A percentile compares a stretch with the other conserved stretches of the same genome.
phyloP scores from a whole-genome alignment of 2,888 invertebrate species.

The Altica lythri region DNA sequence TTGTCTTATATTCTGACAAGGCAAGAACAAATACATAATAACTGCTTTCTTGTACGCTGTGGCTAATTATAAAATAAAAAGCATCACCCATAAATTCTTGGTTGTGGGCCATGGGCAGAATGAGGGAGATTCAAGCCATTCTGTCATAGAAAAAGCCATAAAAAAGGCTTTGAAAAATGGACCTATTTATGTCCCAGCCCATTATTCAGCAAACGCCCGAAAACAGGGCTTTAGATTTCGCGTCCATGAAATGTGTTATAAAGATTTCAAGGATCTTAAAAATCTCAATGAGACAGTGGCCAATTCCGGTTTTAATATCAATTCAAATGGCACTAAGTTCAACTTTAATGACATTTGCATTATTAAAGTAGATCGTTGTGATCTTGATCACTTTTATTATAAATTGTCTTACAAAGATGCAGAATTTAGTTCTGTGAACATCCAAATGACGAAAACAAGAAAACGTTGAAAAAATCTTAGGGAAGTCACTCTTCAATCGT shows the following conservation, averaged over 20 bases:
- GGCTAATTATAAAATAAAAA: constrained; percentile 15
- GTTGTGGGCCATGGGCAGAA: constrained; percentile 12
- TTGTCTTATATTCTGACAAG: constrained; percentile 24
- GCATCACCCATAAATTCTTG: constrained; percentile 15
- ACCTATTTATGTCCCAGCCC: constrained; percentile 18
- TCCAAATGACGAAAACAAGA: too few species aligned
- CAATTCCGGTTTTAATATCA: constrained; percentile 11
- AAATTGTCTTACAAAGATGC: constrained; percentile 15
- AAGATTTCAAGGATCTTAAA: constrained; percentile 10
- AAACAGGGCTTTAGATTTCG: not conserved
- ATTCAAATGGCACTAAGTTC: constrained; percentile 15
- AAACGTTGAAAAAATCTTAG: too few species aligned
- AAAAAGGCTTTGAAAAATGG: constrained; percentile 16
- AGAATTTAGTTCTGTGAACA: constrained; percentile 12
- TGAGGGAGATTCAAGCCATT: constrained; percentile 16
- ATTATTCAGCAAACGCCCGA: constrained; percentile 4
- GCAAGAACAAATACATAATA: constrained; percentile 17
- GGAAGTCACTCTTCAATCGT: too few species aligned
- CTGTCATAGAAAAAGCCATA: constrained; percentile 21
- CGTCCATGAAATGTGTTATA: constrained; percentile 14
- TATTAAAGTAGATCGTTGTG: constrained; percentile 8
- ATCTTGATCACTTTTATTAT: constrained; percentile 14
- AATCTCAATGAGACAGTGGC: not conserved
- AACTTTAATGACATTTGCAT: constrained; percentile 18
- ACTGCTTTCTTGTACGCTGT: constrained; percentile 17